Conservation (phyloP, 2,113 vertebrate genomes). For the Tragelaphus imberbis region DNA sequence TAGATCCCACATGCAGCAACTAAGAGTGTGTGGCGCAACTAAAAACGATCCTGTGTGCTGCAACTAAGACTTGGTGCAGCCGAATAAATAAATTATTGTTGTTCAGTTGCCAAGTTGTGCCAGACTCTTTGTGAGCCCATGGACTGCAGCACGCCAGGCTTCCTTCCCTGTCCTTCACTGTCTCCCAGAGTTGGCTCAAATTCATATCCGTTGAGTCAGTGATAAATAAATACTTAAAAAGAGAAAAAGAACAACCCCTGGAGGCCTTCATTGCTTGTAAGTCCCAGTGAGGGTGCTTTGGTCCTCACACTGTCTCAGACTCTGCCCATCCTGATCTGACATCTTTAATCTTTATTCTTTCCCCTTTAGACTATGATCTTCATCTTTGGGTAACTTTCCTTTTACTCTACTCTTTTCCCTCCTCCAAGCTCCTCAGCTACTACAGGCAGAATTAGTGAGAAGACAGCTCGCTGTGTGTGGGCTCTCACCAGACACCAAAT, state of each 20-base stretch:
- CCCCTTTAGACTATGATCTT: neutral
- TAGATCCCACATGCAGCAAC: neutral
- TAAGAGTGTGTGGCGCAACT: neutral
- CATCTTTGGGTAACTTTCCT: neutral
- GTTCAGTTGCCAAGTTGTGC: neutral
- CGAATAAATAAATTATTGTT: neutral
- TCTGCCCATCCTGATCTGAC: neutral
- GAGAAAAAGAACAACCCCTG: neutral
- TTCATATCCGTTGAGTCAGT: neutral
- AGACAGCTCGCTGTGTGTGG: neutral
- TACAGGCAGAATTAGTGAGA: neutral
- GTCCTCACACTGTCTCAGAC: neutral
- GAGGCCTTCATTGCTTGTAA: neutral
- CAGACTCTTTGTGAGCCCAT: neutral
- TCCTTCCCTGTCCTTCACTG: neutral
- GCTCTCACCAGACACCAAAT: neutral
- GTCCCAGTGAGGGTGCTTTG: neutral
- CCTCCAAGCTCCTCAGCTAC: neutral
- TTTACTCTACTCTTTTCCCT: neutral
- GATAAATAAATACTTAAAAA: neutral
- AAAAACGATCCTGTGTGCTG: neutral
- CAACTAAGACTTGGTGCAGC: neutral
- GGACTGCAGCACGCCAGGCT: neutral
- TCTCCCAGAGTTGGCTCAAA: neutral
- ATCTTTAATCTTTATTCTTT: neutral